phyloP scores from a whole-genome alignment of 2,113 vertebrate species.

The Sterrhoptilus dennistouni region DNA sequence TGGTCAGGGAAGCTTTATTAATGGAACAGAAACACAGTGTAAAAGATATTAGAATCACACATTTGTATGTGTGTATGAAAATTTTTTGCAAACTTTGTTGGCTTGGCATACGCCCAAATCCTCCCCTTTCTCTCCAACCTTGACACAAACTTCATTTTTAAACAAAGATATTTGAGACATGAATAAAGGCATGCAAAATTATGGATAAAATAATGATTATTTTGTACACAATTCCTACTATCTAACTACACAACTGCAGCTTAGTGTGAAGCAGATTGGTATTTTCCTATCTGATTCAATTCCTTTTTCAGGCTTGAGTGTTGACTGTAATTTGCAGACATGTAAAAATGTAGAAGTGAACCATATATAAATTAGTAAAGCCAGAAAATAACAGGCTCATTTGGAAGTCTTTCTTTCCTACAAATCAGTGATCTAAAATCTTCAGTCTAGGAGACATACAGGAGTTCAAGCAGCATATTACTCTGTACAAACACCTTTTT shows the following conservation, averaged over 20 bases:
- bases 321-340: neutral
- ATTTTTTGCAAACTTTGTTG: neutral
- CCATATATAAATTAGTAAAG: neutral
- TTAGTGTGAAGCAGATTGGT: neutral
- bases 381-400: neutral
- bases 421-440: neutral
- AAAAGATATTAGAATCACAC: neutral
- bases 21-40: neutral
- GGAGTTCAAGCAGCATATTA: conserved; percentile 50
- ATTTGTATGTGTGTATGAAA: neutral
- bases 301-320: neutral
- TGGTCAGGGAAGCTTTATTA: neutral
- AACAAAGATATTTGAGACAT: neutral
- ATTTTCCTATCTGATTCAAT: neutral
- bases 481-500: conserved; percentile 48
- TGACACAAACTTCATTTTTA: neutral
- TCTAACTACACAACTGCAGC: neutral
- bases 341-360: neutral
- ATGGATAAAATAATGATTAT: neutral
- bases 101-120: neutral
- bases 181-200: neutral
- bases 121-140: neutral
- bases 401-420: neutral
- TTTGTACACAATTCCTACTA: neutral
- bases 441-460: neutral